A percentile compares a stretch with the other conserved stretches of the same genome.
Evolutionary conservation across 2,888 invertebrate genomes (phyloP).

Genomic region (Heliconius sara): DNA sequence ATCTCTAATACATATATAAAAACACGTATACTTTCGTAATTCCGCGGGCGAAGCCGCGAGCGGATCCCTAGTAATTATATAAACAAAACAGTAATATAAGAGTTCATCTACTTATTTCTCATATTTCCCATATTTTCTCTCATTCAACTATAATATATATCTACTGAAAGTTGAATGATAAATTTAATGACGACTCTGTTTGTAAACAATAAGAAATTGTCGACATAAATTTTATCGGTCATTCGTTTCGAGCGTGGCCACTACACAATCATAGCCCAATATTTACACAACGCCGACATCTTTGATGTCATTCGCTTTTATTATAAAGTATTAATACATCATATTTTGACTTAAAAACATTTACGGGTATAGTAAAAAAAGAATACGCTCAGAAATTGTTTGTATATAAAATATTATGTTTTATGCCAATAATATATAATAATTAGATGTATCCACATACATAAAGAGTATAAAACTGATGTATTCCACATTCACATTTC

Average conservation of each 20-base stretch:
- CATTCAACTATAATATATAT: background rate
- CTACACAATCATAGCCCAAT: background rate
- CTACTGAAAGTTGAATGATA: conserved; percentile 11
- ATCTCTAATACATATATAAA: no score
- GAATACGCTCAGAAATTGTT: no score
- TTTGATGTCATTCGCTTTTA: conserved; percentile 1
- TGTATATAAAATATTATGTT: background rate
- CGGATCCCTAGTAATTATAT: no score
- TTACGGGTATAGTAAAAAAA: no score
- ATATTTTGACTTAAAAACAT: background rate
- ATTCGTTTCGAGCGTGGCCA: conserved; percentile 17
- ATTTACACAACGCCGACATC: background rate
- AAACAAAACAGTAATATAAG: background rate
- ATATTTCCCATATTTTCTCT: background rate
- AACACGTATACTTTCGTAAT: no score
- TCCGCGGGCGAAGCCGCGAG: no score
- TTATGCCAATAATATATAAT: background rate
- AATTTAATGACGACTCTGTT: conserved; percentile 21
- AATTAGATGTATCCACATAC: background rate
- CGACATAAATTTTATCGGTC: conserved; percentile 32
- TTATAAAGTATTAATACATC: background rate
- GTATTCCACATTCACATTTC: conserved; percentile 61
- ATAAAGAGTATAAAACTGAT: conserved; percentile 45
- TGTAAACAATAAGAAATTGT: conserved; percentile 27
- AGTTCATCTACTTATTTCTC: background rate